A percentile compares a stretch with the other conserved stretches of the same genome.
These are phyloP conservation scores for Melipona beecheii DNA, from an alignment of 2,888 invertebrate genomes.

Conservation along the genomic window DNA sequence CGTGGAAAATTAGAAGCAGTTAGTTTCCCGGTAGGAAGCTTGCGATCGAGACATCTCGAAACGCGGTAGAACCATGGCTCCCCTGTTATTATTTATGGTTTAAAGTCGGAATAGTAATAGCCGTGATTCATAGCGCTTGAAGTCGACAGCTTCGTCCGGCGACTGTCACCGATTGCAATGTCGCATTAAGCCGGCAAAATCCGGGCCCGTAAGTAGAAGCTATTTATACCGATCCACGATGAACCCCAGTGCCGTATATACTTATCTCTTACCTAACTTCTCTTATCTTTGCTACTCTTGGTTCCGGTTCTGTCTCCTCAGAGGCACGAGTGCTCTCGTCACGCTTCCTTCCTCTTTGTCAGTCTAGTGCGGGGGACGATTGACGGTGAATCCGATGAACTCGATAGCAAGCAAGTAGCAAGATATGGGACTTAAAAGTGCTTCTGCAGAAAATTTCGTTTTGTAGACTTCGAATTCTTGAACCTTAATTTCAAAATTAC, in stretches of 20 bases:
- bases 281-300: constrained; percentile 10
- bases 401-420: background rate
- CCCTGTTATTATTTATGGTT: constrained; percentile 52
- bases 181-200: constrained; percentile 63
- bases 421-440: background rate
- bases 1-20: constrained; percentile 46
- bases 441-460: background rate
- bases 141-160: constrained; percentile 64
- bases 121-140: constrained; percentile 57
- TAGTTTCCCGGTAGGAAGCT: constrained; percentile 36
- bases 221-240: constrained; percentile 61
- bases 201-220: constrained; percentile 55
- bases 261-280: constrained; percentile 37
- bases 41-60: constrained; percentile 44
- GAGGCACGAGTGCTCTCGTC: background rate
- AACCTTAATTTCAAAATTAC: background rate
- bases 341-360: background rate
- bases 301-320: background rate
- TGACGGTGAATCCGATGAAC: background rate
- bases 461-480: background rate
- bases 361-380: background rate
- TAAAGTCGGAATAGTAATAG: constrained; percentile 58
- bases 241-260: constrained; percentile 24
- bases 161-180: constrained; percentile 61
- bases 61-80: constrained; percentile 16